Evolutionary conservation across 2,113 vertebrate genomes (phyloP), one percentile per base, ranked within the genome.

Genomic region (Takifugu bimaculatus): DNA sequence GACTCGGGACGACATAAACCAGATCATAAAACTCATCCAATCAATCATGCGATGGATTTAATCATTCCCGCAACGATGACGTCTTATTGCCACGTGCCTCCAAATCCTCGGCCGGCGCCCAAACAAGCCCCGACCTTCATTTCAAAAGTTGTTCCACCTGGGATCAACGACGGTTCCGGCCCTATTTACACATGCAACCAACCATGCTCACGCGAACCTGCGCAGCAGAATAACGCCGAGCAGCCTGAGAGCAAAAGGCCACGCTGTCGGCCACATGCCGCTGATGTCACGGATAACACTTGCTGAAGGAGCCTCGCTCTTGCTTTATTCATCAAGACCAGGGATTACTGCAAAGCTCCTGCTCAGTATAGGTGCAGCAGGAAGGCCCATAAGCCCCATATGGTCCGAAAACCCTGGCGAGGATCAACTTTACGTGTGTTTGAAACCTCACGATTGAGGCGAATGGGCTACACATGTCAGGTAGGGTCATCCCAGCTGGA

Each of bases 331-430:
- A 78, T 85, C 55, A 77, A 45, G 50, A 63, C 57, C 32, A 72
- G 66, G 88, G 88, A 90, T 90, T 90, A 90, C 54, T 60, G 68
- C 88, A 89, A 90, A 74, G 80, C 85, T 85, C 77, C 81, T 82
- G 75, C 70, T 50, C 57, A 77, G 57, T 25, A 12, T 83, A 87
- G 82, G 78, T 78, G 63, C 82, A 77, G 72, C 67, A 72, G 58
- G 60, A 25, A 68, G 65, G 48, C 53, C 50, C 13, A 26, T 87
- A 87, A 88, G 82, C 82, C 67, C 85, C 86, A 87, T 85, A 87
- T 89, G 86, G 80, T 86, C 71, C 78, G 58, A 68, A 82, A 67
- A 57, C 72, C 67, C 57, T 72, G 49, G 43, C 35, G 50, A 54
- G 75, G 60, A 70, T 61, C 70, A 67, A 43, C 63, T 42, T 14